Percentiles rank a stretch among this genome's conserved stretches.
These are phyloP conservation scores for Globia sparganii DNA, from an alignment of 2,888 invertebrate species.

Conservation along the genomic window DNA sequence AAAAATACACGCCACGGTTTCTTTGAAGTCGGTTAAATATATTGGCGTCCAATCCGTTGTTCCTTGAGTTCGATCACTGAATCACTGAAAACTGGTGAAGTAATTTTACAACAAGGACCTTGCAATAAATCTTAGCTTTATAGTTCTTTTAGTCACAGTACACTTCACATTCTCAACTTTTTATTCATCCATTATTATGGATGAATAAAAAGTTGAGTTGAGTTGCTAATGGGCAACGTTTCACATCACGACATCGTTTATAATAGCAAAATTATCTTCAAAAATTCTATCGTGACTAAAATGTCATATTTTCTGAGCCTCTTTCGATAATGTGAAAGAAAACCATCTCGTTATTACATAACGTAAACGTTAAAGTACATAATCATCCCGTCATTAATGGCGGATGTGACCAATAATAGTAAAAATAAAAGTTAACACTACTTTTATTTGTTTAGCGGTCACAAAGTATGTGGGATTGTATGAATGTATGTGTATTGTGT, in stretches of 20 bases:
- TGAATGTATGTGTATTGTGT: slow-evolving; percentile 40
- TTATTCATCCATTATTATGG: neutral
- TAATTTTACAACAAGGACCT: neutral
- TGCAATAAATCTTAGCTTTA: neutral
- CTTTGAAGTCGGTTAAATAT: neutral
- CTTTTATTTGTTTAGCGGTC: slow-evolving; percentile 56
- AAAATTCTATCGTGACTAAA: slow-evolving; percentile 48
- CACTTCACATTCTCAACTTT: slow-evolving; percentile 20
- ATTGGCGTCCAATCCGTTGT: neutral
- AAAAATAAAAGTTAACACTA: slow-evolving; percentile 57
- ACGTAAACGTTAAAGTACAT: slow-evolving; percentile 47
- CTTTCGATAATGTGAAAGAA: slow-evolving; percentile 64
- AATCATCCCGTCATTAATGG: slow-evolving; percentile 55
- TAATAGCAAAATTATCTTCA: slow-evolving; percentile 21
- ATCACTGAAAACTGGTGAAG: neutral
- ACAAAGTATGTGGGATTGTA: slow-evolving; percentile 54
- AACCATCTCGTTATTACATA: slow-evolving; percentile 44
- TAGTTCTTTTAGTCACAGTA: slow-evolving; percentile 25
- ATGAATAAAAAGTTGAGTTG: too few relatives aligned
- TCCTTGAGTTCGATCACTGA: neutral
- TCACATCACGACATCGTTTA: slow-evolving; percentile 30
- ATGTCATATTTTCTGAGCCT: slow-evolving; percentile 39
- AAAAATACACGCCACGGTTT: neutral
- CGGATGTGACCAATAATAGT: slow-evolving; percentile 62
- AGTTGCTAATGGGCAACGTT: slow-evolving; percentile 30